Base-by-base conservation (phyloP, 1,140 invertebrate species). In the Cyclargus thomasi region DNA sequence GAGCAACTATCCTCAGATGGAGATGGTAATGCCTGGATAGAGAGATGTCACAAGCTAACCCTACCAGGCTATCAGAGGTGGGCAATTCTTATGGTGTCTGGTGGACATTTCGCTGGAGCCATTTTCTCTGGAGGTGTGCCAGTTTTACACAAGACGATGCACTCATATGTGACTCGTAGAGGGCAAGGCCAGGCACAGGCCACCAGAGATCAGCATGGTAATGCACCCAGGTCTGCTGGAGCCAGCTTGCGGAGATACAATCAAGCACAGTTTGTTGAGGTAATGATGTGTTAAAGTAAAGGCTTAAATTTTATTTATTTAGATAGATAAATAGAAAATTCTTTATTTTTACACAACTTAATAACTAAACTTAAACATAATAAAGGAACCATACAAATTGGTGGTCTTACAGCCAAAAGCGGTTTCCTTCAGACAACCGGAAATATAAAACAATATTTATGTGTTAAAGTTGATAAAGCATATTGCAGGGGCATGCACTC, bases 81-180 rank as follows among this genome's bases (percentile, higher is more conserved):
- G 95, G 93, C 94, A 1, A 88, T 97, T 0, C 88, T 97, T 63
- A 96, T 97, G 95, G 86, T 96, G 14, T 95, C 95, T 5, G 96
- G 96, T 36, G 96, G 97, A 2, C 96, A 97, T 85, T 97, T 97
- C 92, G 96, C 96, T 63, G 96, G 94, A 10, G 95, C 94, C 36
- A 91, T 97, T 39, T 97, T 97, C 90, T 91, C 95, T 78, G 93
- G 94, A 91, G 92, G 79, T 0, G 78, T 75, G 0, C 70, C 76
- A 1, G 82, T 88, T 0, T 66, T 88, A 2, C 97, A 97, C 80
- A 97, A 97, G 88, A 97, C 97, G 1, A 95, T 96, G 77, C 97
- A 97, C 86, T 94, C 94, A 59, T 98, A 98, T 80, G 96, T 96
- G 5, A 95, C 97, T 0, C 83, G 96, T 63, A 93, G 95, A 0